phyloP scores from a whole-genome alignment of 1,140 invertebrate genomes.

The Rhopalosiphum padi region DNA sequence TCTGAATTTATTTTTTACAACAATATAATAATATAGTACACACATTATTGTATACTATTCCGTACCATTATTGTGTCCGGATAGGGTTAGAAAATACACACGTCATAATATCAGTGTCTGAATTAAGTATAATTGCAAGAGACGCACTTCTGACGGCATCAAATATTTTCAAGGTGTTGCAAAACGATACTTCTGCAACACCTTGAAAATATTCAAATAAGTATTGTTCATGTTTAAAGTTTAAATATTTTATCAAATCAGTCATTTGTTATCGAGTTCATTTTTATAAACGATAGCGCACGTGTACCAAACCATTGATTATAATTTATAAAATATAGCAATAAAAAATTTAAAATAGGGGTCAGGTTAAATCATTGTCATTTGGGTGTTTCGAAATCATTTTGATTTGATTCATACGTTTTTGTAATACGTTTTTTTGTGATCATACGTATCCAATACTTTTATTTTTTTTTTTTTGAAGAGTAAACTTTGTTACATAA shows the following conservation, averaged over 20 bases:
- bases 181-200: neutral
- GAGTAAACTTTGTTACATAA: neutral
- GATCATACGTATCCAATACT: neutral
- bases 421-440: neutral
- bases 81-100: neutral
- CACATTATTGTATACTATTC: neutral
- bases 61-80: neutral
- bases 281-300: neutral
- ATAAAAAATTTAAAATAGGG: neutral
- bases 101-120: neutral
- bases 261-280: neutral
- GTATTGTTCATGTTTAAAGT: neutral
- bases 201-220: neutral
- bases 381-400: neutral
- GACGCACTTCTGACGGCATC: neutral
- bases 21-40: neutral
- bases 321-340: neutral
- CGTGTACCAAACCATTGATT: neutral
- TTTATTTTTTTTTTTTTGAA: neutral
- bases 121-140: neutral
- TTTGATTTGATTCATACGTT: neutral
- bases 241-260: neutral
- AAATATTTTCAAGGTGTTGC: constrained; percentile 10
- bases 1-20: neutral
- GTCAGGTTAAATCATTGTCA: neutral